Evolutionary conservation across 2,888 invertebrate genomes (phyloP).

Genomic region (Venusia cambrica): DNA sequence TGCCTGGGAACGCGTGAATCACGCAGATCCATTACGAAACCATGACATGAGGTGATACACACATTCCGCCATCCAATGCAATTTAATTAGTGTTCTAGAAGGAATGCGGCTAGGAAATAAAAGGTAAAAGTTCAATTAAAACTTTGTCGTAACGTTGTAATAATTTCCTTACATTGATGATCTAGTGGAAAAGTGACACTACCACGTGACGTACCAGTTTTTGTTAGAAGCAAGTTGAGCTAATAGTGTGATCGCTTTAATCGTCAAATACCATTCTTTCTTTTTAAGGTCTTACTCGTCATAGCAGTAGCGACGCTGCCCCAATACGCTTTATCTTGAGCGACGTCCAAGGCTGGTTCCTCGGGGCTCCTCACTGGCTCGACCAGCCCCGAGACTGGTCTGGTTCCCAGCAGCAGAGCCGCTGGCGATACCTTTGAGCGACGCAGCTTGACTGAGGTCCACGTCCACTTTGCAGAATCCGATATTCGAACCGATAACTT

Average conservation of each 20-base stretch:
- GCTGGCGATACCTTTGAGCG: slow-evolving; percentile 75
- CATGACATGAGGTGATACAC: slow-evolving; percentile 7
- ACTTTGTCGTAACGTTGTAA: too few species aligned
- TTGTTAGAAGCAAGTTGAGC: too few species aligned
- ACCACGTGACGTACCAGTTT: too few species aligned
- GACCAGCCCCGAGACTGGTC: slow-evolving; percentile 74
- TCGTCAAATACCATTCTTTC: neutral
- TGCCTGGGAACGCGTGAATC: slow-evolving; percentile 33
- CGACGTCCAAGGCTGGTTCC: slow-evolving; percentile 74
- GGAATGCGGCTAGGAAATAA: slow-evolving; percentile 7
- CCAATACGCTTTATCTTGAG: slow-evolving; percentile 76
- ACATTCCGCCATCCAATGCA: slow-evolving; percentile 6
- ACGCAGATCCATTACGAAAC: slow-evolving; percentile 19
- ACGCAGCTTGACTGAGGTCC: slow-evolving; percentile 64
- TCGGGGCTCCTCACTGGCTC: slow-evolving; percentile 73
- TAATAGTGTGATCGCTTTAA: too few species aligned
- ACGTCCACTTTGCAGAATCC: slow-evolving; percentile 26
- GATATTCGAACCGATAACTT: slow-evolving; percentile 14
- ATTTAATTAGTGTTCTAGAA: slow-evolving; percentile 13
- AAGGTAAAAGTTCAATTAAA: slow-evolving; percentile 3
- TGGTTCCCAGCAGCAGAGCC: slow-evolving; percentile 80
- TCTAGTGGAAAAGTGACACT: too few species aligned
- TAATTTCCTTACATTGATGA: too few species aligned
- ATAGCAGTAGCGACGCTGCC: slow-evolving; percentile 67
- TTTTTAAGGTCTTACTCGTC: slow-evolving; percentile 50